phyloP scores from a whole-genome alignment of 92 coral and sea anemone species.

The Desmophyllum pertusum region DNA sequence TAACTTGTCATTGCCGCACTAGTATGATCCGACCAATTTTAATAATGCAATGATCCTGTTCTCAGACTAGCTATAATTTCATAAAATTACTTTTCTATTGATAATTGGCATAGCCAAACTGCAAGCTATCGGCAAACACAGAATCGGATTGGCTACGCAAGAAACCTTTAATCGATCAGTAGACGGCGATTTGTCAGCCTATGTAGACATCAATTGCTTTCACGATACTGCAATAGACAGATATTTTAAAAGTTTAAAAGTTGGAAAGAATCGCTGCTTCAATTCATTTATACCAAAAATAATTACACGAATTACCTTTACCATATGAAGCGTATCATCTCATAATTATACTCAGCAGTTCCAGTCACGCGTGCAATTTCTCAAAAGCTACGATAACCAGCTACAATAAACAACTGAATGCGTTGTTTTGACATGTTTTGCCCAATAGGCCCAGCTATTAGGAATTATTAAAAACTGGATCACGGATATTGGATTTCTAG shows the following conservation, averaged over 20 bases:
- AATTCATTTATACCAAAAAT: not conserved
- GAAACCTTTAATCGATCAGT: no score
- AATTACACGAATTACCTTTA: not conserved
- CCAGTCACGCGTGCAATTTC: not conserved
- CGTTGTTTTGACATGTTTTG: no score
- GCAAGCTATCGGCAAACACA: not conserved
- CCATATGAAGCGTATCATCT: not conserved
- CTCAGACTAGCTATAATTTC: no score
- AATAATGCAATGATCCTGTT: no score
- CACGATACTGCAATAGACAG: not conserved
- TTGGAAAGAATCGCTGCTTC: not conserved
- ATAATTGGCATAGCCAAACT: not conserved
- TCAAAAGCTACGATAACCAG: not conserved
- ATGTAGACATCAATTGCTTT: not conserved
- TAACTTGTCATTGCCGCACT: no score
- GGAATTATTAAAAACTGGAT: no score
- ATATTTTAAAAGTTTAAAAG: no score
- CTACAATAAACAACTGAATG: no score
- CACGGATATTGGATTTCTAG: no score
- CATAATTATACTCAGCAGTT: not conserved
- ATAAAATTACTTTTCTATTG: not conserved
- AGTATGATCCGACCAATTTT: no score
- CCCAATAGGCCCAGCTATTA: no score
- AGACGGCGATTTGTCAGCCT: not conserved
- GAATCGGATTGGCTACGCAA: no score